Evolutionary conservation across 2,113 vertebrate species (phyloP), one percentile per base, ranked within the genome.

Genomic region (Misgurnus anguillicaudatus): DNA sequence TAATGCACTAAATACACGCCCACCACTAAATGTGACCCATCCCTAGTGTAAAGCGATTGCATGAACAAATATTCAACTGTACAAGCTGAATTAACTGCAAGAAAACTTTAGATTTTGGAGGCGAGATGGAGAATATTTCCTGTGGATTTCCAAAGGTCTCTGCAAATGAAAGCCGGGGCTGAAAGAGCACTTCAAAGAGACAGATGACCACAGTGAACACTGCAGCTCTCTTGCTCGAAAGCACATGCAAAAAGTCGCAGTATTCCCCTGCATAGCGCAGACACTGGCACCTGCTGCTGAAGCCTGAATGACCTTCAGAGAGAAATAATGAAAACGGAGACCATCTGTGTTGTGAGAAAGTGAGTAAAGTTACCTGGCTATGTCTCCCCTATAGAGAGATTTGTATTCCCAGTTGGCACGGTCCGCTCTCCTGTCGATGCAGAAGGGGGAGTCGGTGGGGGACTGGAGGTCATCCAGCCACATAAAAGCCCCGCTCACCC

Each of bases 361-460:
- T 14, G 14, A 62, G 67, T 58, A 24, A 14, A 6, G 31, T 3
- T 95, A 99, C 98, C 95, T 94, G 51, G 96, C 92, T 66, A 99
- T 92, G 24, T 98, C 93, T 77, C 92, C 96, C 47, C 95, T 95
- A 88, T 99, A 99, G 9, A 98, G 88, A 6, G 96, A 98, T 83
- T 96, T 98, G 75, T 99, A 99, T 31, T 96, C 92, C 98, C 96
- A 98, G 91, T 99, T 99, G 58, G 95, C 92, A 42, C 89, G 87
- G 80, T 99, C 97, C 0, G 95, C 87, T 68, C 95, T 97, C 83
- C 89, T 92, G 86, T 98, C 96, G 70, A 94, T 89, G n/a, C 93
- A 93, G 90, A 96, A 99, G 0, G 85, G 87, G 66, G 92, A 92
- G 64, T 87, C 82, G 0, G 87, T 85, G 74, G 88, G 83, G 8